Base-by-base conservation (phyloP, 1,140 invertebrate species). In the Pogonomyrmex barbatus region DNA sequence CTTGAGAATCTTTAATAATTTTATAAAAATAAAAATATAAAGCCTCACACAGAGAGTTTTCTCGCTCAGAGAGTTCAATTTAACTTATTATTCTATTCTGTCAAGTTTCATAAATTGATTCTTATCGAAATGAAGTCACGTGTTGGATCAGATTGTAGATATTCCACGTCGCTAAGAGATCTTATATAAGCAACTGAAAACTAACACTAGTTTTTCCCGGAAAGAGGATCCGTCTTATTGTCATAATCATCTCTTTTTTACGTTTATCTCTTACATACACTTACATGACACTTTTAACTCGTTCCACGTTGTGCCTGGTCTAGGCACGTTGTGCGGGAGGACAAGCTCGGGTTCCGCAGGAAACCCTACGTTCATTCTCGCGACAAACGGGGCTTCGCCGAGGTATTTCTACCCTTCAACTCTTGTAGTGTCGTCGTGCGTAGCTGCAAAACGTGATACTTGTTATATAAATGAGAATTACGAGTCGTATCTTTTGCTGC, bases 361-460 rank as follows among this genome's bases (percentile, higher is more conserved):
- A 93, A 93, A 92, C 92, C 92, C 60, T 92, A 93, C 71, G 45
- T 67, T 39, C 56, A 90, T n/a, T n/a, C 75, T 65, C 76, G 62
- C 85, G 75, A 86, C 75, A 90, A 88, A 89, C 89, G 86, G 85
- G 92, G 92, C 92, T 93, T 93, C 92, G 79, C 68, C 70, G 73
- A 92, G 88, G 88, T 90, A 93, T 93, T 93, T 87, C 76, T 89
- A 68, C 65, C n/a, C 77, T 67, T 12, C 12, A 39, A 9, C 33
- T 0, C 24, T 24, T 24, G 14, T 71, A 42, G 56, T 58, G 71
- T 81, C 56, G 71, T 81, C 52, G 56, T 24, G 56, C 56, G 65
- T 24, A 24, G 24, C 24, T 24, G 14, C 10, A 9, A 68, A n/a
- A 33, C 10, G 17, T 4, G 30, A 2, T 8, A n/a, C 30, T 73